Percentiles rank a stretch among this genome's conserved stretches.
phyloP scores from a whole-genome alignment of 2,888 invertebrate species.

The Athrips mouffetella region DNA sequence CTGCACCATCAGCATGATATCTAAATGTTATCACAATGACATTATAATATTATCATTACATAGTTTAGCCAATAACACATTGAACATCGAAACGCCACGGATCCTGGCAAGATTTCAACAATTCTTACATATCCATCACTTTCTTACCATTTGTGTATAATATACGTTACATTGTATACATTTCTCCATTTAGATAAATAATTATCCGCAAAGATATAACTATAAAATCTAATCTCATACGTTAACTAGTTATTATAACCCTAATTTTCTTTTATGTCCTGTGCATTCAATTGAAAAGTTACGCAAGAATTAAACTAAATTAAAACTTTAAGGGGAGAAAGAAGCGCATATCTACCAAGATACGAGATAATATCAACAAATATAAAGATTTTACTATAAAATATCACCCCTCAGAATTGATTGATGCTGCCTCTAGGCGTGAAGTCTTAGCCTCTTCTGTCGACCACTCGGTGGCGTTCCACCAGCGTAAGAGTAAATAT shows the following conservation, averaged over 20 bases:
- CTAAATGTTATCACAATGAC: constrained; percentile 69
- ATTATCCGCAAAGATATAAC: constrained; percentile 62
- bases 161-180: constrained; percentile 65
- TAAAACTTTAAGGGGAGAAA: constrained; percentile 34
- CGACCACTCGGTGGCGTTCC: background rate
- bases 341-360: constrained; percentile 41
- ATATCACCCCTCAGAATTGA: constrained; percentile 59
- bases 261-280: constrained; percentile 45
- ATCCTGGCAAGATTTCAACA: constrained; percentile 70
- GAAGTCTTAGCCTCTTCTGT: constrained; percentile 1
- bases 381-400: constrained; percentile 45
- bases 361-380: constrained; percentile 34
- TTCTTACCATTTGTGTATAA: constrained; percentile 44
- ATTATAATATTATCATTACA: constrained; percentile 51
- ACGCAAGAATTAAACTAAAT: constrained; percentile 32
- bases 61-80: constrained; percentile 65
- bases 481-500: background rate
- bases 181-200: constrained; percentile 60
- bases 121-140: constrained; percentile 46
- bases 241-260: constrained; percentile 39
- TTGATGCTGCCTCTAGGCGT: constrained; percentile 40
- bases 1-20: constrained; percentile 59
- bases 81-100: constrained; percentile 62
- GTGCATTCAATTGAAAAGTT: constrained; percentile 43
- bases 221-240: constrained; percentile 70